These are phyloP conservation scores for Drosophila lacteicornis DNA, from an alignment of 1,140 invertebrate genomes.

Conservation along the genomic window DNA sequence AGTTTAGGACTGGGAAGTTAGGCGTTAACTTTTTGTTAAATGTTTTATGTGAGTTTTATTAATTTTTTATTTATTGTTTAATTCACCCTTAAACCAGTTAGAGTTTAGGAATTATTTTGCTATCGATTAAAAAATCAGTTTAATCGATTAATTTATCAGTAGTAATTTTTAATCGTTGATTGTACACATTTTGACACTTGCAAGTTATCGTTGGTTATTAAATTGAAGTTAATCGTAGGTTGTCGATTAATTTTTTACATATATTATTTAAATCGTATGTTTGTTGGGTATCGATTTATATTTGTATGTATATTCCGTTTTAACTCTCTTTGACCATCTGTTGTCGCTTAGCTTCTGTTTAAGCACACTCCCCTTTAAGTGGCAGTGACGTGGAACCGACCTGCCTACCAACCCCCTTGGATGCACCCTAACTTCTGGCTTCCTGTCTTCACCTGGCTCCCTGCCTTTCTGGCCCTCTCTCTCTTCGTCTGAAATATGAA, in stretches of 20 bases:
- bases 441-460: conserved; percentile 19
- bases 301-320: neutral
- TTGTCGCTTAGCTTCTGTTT: conserved; percentile 13
- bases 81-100: neutral
- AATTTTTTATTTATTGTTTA: neutral
- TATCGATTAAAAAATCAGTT: neutral
- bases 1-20: neutral
- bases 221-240: neutral
- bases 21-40: neutral
- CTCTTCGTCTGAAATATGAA: conserved; percentile 38
- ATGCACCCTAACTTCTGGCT: conserved; percentile 20
- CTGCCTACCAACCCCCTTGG: conserved; percentile 10
- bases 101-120: neutral
- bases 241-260: neutral
- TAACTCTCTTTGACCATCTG: conserved; percentile 20
- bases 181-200: neutral
- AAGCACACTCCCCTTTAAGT: conserved; percentile 25
- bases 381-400: conserved; percentile 33
- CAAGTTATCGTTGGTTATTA: neutral
- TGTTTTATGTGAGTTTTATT: too few relatives aligned
- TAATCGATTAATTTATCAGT: too few relatives aligned
- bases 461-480: neutral
- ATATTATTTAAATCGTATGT: neutral
- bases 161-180: neutral
- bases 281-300: neutral